Conservation (phyloP, 1,140 invertebrate species). For the Nixonia krombeini region DNA sequence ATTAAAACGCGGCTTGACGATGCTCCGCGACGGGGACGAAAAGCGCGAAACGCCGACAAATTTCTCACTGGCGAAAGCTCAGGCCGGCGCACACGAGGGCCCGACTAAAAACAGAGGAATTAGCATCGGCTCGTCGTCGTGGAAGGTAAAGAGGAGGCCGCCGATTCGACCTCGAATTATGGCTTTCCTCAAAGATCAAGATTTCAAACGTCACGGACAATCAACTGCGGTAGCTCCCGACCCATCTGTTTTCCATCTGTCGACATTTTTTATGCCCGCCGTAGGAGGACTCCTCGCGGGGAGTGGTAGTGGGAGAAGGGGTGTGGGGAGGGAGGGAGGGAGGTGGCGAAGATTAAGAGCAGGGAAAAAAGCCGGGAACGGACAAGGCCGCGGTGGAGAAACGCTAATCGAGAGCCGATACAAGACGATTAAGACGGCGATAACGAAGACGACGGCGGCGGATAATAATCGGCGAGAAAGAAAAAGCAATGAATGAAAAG, state of each 20-base stretch:
- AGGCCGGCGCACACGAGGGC: no score
- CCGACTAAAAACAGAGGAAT: slow-evolving; percentile 2
- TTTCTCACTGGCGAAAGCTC: no score
- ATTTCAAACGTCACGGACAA: slow-evolving; percentile 45
- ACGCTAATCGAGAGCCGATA: no score
- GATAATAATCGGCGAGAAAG: no score
- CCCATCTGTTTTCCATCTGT: slow-evolving; percentile 50
- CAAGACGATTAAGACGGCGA: no score
- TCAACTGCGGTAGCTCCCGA: slow-evolving; percentile 31
- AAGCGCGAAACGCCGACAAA: no score
- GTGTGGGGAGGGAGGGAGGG: background rate
- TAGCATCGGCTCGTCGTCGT: background rate
- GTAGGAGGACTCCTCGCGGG: no score
- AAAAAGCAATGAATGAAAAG: background rate
- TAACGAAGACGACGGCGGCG: no score
- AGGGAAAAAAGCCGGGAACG: background rate
- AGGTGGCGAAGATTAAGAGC: background rate
- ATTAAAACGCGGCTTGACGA: no score
- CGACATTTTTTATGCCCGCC: slow-evolving; percentile 34
- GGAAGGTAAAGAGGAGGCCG: background rate
- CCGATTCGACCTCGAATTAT: slow-evolving; percentile 12
- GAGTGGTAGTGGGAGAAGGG: slow-evolving; percentile 4
- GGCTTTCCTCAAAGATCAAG: slow-evolving; percentile 43
- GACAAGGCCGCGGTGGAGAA: no score
- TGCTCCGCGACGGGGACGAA: no score